Conservation (phyloP, 2,888 invertebrate species). For the Caenorhabditis sinica region DNA sequence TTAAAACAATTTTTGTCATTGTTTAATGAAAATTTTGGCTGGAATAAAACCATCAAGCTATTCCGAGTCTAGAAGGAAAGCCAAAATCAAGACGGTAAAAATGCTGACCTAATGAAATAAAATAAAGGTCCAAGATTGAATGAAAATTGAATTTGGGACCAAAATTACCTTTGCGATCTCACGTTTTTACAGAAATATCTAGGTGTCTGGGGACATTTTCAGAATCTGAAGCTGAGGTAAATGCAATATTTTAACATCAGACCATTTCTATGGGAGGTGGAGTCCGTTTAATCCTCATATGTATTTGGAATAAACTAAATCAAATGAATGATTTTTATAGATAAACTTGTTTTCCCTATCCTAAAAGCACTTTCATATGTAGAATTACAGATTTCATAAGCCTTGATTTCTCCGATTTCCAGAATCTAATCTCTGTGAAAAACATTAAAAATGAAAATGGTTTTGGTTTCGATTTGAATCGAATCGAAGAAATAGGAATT, state of each 20-base stretch:
- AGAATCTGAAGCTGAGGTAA: neutral
- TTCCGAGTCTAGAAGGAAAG: neutral
- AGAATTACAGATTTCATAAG: constrained; percentile 28
- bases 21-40: neutral
- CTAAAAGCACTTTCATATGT: constrained; percentile 31
- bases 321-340: constrained; percentile 12
- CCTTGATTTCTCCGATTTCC: constrained; percentile 19
- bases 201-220: neutral
- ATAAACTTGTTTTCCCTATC: constrained; percentile 7
- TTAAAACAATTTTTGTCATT: neutral
- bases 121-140: neutral
- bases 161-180: neutral
- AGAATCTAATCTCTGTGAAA: neutral
- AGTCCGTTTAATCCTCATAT: neutral
- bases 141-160: neutral
- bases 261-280: neutral
- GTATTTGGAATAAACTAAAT: constrained; percentile 27
- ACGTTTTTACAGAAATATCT: neutral
- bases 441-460: constrained; percentile 1
- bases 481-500: neutral
- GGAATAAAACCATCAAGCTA: too few relatives aligned
- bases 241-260: neutral
- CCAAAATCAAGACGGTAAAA: neutral
- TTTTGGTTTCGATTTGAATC: neutral
- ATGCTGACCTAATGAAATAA: neutral